phyloP scores from a whole-genome alignment of 2,888 invertebrate genomes.

The Bellardia bayeri region DNA sequence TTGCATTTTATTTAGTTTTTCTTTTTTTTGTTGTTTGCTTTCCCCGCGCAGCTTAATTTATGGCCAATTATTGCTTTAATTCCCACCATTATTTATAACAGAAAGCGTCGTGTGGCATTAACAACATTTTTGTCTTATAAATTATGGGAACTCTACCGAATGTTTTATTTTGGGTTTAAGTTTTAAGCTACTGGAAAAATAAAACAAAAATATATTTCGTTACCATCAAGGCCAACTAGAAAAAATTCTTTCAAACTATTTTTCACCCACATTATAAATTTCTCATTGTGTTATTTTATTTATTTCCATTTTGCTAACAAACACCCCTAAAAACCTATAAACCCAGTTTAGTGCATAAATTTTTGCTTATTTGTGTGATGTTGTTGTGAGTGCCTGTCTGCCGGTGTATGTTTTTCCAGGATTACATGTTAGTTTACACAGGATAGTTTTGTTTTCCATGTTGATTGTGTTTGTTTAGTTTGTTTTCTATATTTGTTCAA shows the following conservation, averaged over 20 bases:
- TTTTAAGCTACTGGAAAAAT: background rate
- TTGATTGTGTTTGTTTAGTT: constrained; percentile 49
- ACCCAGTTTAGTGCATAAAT: constrained; percentile 43
- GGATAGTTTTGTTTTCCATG: constrained; percentile 43
- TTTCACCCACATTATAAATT: constrained; percentile 55
- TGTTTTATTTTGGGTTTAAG: constrained; percentile 15
- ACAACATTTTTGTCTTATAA: background rate
- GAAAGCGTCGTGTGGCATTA: constrained; percentile 25
- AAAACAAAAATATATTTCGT: constrained; percentile 22
- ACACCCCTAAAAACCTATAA: constrained; percentile 61
- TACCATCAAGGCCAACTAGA: background rate
- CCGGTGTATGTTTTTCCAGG: constrained; percentile 36
- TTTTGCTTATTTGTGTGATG: background rate
- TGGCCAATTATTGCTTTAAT: constrained; percentile 48
- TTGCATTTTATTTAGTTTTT: background rate
- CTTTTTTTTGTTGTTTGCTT: background rate
- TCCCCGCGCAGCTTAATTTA: background rate
- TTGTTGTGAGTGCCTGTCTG: background rate
- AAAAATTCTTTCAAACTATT: constrained; percentile 35
- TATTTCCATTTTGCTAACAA: constrained; percentile 5
- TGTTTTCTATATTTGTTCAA: constrained; percentile 40
- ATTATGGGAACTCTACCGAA: constrained; percentile 27
- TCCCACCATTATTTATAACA: constrained; percentile 57
- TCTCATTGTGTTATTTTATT: constrained; percentile 25
- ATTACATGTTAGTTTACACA: constrained; percentile 65